These are phyloP conservation scores for Rana temporaria DNA, from an alignment of 2,113 vertebrate genomes.

Conservation along the genomic window DNA sequence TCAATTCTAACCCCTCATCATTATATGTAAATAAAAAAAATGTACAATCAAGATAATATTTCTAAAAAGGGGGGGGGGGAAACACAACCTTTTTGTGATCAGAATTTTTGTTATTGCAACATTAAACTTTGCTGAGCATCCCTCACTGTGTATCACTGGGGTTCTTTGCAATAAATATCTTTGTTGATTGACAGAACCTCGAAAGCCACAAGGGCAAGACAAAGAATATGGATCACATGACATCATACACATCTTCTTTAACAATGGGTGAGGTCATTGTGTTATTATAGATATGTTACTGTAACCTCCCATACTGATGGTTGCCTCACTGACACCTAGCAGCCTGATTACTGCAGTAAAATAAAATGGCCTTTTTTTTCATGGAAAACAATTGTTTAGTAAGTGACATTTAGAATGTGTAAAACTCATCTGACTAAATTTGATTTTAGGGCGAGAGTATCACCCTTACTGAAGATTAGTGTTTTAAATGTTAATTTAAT, in stretches of 20 bases:
- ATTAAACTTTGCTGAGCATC: neutral
- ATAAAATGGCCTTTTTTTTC: neutral
- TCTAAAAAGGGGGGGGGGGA: too few species aligned
- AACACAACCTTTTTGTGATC: too few species aligned
- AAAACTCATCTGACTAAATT: neutral
- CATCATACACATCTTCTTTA: neutral
- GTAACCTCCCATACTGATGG: neutral
- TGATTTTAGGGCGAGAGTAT: neutral
- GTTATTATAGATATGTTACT: neutral
- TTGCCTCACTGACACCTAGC: neutral
- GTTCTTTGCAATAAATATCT: neutral
- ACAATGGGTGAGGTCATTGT: conserved; percentile 7
- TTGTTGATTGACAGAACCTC: neutral
- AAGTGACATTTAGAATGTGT: neutral
- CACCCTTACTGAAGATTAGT: neutral
- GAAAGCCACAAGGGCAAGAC: neutral
- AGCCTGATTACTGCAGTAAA: neutral
- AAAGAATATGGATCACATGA: neutral
- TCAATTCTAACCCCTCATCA: too few species aligned
- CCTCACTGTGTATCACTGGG: too few species aligned
- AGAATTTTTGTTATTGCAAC: neutral
- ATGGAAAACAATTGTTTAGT: neutral
- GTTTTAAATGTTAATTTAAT: neutral
- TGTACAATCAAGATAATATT: too few species aligned
- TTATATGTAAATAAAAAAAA: too few species aligned